phyloP scores from a whole-genome alignment of 53 echinoderm and acorn worm genomes.

The Crossaster papposus region DNA sequence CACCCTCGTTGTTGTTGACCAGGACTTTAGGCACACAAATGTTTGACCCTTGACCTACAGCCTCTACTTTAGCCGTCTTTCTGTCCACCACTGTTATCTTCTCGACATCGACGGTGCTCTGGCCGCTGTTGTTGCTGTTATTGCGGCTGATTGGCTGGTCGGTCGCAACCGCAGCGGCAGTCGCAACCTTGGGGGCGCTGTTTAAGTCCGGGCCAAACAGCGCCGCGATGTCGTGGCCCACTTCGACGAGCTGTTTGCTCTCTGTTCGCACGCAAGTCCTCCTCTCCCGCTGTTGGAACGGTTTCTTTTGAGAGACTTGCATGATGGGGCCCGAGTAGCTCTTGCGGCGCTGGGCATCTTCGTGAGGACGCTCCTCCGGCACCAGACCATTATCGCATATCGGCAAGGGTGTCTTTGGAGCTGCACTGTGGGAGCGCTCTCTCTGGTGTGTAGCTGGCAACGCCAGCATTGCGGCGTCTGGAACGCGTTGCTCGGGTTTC shows the following conservation, averaged over 20 bases:
- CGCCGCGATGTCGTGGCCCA: constrained; percentile 12
- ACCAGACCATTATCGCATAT: neutral
- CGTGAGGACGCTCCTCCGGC: neutral
- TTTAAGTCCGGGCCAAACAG: neutral
- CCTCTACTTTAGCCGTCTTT: constrained; percentile 1
- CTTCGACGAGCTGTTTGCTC: constrained; percentile 20
- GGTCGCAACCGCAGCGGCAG: neutral
- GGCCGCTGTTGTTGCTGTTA: constrained; percentile 18
- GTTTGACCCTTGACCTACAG: neutral
- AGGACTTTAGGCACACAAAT: neutral
- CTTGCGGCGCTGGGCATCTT: constrained; percentile 7
- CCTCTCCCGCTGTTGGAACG: constrained; percentile 1
- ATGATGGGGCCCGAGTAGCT: constrained; percentile 3
- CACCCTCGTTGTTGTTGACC: constrained; percentile 22
- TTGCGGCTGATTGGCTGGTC: constrained; percentile 14
- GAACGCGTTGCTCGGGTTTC: neutral
- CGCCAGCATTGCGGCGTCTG: neutral
- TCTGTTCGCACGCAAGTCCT: constrained; percentile 33
- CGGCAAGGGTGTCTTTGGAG: neutral
- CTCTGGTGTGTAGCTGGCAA: constrained; percentile 44
- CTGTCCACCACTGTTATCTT: neutral
- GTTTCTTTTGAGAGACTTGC: neutral
- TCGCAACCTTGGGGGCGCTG: neutral
- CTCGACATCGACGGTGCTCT: neutral
- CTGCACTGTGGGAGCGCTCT: constrained; percentile 38